phyloP scores from a whole-genome alignment of 2,797 vertebrate genomes.

The Eupleurogrammus muticus region DNA sequence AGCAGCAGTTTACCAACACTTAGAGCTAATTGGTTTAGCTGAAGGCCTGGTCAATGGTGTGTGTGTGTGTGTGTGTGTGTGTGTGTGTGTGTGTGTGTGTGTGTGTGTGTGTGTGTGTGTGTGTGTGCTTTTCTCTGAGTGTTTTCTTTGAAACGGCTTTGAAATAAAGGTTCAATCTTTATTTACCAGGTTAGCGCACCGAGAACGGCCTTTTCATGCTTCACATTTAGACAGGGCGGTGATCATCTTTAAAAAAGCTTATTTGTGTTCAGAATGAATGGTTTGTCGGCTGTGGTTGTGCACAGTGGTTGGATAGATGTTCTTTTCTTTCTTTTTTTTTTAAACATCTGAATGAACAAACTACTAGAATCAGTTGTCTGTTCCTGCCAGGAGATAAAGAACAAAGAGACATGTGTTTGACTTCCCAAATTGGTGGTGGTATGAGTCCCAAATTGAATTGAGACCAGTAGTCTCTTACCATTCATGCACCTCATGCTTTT shows the following conservation, averaged over 20 bases:
- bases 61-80: too few relatives aligned
- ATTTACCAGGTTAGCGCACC: slow-evolving; percentile 13
- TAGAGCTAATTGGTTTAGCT: slow-evolving; percentile 58
- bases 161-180: slow-evolving; percentile 26
- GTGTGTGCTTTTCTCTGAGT: slow-evolving; percentile 31
- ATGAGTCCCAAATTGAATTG: not conserved
- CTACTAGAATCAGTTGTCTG: not conserved
- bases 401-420: not conserved
- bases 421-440: not conserved
- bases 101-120: too few relatives aligned
- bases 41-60: slow-evolving; percentile 27
- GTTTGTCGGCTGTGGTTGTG: not conserved
- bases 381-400: not conserved
- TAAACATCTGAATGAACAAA: not conserved
- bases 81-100: too few relatives aligned
- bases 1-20: slow-evolving; percentile 39
- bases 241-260: not conserved
- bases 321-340: not conserved
- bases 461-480: too few relatives aligned
- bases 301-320: not conserved
- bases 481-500: not conserved
- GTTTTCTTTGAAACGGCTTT: slow-evolving; percentile 39
- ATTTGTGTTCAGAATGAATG: not conserved
- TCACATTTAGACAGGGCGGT: not conserved
- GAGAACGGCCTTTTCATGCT: too few relatives aligned